These are phyloP conservation scores for Pantelozetes paolii DNA, from an alignment of 2,888 invertebrate species.

Conservation along the genomic window DNA sequence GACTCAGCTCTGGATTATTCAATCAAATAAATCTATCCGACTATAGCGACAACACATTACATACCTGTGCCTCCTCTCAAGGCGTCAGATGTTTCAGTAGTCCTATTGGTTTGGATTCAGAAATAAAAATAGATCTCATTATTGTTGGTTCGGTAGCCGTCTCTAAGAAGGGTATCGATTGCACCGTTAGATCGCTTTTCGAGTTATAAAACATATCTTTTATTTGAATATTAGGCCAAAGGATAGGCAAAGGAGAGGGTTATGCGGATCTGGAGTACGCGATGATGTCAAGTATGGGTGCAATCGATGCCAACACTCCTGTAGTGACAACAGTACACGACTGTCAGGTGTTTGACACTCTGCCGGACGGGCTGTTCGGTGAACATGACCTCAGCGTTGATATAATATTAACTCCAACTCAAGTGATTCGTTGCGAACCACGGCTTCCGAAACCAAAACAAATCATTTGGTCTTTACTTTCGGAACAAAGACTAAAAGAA, in stretches of 20 bases:
- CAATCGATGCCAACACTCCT: background rate
- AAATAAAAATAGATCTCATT: constrained; percentile 5
- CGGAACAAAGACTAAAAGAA: background rate
- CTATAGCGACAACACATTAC: background rate
- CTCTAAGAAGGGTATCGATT: background rate
- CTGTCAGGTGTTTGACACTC: background rate
- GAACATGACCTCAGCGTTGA: background rate
- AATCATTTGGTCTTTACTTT: background rate
- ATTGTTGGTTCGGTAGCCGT: constrained; percentile 10
- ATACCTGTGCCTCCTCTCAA: constrained; percentile 12
- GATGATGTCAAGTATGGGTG: constrained; percentile 1
- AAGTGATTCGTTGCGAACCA: background rate
- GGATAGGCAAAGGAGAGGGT: constrained; percentile 16
- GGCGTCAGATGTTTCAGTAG: constrained; percentile 1
- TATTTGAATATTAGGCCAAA: background rate
- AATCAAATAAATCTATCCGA: background rate
- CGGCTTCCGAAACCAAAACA: background rate
- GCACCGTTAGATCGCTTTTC: too few species aligned
- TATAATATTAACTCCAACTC: background rate
- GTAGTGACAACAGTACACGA: constrained; percentile 1
- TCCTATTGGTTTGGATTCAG: constrained; percentile 6
- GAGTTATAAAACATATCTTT: too few species aligned
- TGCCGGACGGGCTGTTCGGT: background rate
- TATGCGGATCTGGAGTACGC: constrained; percentile 7
- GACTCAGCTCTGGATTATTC: background rate